phyloP scores from a whole-genome alignment of 2,888 invertebrate genomes.

The Rugalucina vietnamica region DNA sequence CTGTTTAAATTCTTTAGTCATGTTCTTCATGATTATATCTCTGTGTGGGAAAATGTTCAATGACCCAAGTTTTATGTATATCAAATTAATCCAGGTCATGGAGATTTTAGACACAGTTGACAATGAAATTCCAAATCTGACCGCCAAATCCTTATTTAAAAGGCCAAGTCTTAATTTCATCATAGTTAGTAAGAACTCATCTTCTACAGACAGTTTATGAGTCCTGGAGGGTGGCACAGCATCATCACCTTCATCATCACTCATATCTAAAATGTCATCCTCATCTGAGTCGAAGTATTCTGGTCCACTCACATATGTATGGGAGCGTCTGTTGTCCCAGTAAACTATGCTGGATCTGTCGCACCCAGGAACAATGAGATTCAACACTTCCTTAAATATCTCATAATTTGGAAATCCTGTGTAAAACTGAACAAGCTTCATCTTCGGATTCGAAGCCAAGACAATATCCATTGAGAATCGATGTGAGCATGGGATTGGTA shows the following conservation, averaged over 20 bases:
- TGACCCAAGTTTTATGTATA: not conserved
- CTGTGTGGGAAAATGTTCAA: not conserved
- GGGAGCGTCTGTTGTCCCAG: no score
- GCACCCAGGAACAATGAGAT: not conserved
- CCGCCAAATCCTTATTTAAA: constrained; percentile 11
- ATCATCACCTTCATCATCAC: constrained; percentile 17
- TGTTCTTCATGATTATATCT: not conserved
- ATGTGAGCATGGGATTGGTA: not conserved
- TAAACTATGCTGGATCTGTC: not conserved
- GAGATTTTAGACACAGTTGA: not conserved
- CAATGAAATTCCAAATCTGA: not conserved
- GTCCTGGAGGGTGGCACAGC: not conserved
- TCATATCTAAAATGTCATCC: not conserved
- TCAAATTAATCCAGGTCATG: not conserved
- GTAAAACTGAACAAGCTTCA: not conserved
- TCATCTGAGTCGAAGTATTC: not conserved
- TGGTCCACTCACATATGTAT: no score
- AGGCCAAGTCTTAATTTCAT: constrained; percentile 33
- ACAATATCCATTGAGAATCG: not conserved
- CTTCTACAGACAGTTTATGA: constrained; percentile 13
- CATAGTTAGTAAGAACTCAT: constrained; percentile 27
- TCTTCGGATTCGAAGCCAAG: not conserved
- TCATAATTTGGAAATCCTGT: not conserved
- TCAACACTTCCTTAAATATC: not conserved
- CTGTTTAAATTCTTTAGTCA: not conserved